These are phyloP conservation scores for Salvelinus alpinus DNA, from an alignment of 2,113 vertebrate genomes.

Conservation along the genomic window DNA sequence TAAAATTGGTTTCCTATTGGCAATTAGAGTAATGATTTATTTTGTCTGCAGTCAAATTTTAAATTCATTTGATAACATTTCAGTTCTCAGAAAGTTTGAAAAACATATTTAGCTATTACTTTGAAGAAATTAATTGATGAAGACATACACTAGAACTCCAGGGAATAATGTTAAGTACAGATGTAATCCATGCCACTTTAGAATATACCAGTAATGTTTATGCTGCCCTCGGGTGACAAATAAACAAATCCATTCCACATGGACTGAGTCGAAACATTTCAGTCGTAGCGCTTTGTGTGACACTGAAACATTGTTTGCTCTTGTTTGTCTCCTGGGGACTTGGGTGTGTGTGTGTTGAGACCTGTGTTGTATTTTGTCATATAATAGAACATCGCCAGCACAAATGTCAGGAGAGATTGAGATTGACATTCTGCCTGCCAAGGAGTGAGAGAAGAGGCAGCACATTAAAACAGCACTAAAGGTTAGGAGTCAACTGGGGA, in stretches of 20 bases:
- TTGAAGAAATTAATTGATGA: no score
- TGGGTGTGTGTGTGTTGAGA: neutral
- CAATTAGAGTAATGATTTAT: neutral
- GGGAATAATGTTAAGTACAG: no score
- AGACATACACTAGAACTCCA: no score
- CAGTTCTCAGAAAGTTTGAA: neutral
- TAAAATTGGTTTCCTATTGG: no score
- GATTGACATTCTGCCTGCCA: constrained; percentile 55
- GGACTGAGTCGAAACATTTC: neutral
- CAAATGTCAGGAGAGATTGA: constrained; percentile 59
- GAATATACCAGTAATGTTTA: neutral
- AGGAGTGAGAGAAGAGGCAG: constrained; percentile 47
- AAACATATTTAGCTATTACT: no score
- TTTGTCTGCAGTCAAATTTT: neutral
- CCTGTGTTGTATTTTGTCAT: constrained; percentile 50
- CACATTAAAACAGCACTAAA: constrained; percentile 70
- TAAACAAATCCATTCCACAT: neutral
- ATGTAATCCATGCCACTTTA: neutral
- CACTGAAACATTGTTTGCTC: constrained; percentile 2
- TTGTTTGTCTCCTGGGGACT: neutral
- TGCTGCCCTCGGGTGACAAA: neutral
- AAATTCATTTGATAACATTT: neutral
- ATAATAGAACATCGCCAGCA: constrained; percentile 51
- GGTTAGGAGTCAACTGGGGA: constrained; percentile 63
- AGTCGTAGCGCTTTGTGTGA: neutral